Conservation (phyloP, 2,797 vertebrate genomes). For the Spinus pinus region DNA sequence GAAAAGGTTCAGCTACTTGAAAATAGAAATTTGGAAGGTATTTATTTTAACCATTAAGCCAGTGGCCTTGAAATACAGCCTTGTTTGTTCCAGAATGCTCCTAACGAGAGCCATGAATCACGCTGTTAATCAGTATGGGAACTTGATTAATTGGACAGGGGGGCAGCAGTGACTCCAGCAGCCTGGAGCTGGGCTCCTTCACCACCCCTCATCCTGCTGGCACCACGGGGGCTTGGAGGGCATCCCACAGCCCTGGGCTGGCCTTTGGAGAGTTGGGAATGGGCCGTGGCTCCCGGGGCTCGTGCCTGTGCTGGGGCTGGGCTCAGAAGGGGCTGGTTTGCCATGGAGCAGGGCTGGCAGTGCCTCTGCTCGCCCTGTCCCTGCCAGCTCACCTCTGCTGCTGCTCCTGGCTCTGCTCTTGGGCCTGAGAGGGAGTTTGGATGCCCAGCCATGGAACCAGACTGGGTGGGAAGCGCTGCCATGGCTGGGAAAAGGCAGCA, state of each 20-base stretch:
- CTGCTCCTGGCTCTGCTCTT: background rate
- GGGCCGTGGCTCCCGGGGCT: background rate
- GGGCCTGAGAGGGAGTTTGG: background rate
- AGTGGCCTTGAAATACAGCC: constrained; percentile 48
- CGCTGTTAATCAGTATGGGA: constrained; percentile 59
- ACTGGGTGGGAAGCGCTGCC: background rate
- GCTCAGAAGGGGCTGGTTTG: background rate
- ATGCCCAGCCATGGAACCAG: background rate
- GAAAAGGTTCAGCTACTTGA: constrained; percentile 67
- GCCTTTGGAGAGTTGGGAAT: background rate
- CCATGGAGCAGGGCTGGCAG: rapidly evolving
- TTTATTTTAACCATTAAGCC: constrained; percentile 55
- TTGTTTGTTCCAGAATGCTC: constrained; percentile 37
- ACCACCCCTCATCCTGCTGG: background rate
- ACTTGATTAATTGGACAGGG: constrained; percentile 47
- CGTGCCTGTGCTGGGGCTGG: rapidly evolving
- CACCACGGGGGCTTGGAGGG: background rate
- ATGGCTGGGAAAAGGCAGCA: background rate
- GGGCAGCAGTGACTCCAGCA: background rate
- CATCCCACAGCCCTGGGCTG: background rate
- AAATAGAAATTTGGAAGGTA: constrained; percentile 49
- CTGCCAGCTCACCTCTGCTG: background rate
- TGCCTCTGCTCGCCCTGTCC: background rate
- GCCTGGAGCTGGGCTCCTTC: background rate
- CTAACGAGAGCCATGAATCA: constrained; percentile 64